Conservation (phyloP, 2,888 invertebrate species). For the Tenthredo livida region DNA sequence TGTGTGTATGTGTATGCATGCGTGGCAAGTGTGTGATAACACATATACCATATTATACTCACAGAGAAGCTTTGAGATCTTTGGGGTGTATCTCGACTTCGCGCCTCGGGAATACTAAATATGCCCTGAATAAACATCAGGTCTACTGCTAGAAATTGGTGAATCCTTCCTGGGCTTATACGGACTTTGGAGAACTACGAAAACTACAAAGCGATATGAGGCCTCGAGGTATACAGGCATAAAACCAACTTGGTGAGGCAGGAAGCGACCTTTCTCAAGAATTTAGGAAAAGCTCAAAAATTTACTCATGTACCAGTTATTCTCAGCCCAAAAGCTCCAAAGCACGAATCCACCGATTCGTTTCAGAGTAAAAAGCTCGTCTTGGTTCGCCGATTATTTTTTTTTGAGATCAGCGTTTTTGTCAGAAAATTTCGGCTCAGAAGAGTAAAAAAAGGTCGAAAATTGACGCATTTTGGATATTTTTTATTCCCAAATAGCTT, state of each 20-base stretch:
- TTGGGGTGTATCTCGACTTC: conserved; percentile 31
- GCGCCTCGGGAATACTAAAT: conserved; percentile 52
- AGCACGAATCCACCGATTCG: not conserved
- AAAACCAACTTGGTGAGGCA: not conserved
- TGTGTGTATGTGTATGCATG: not conserved
- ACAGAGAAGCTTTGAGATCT: conserved; percentile 39
- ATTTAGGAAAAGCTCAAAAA: not conserved
- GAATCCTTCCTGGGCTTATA: conserved; percentile 34
- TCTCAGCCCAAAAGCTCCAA: not conserved
- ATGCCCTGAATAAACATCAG: conserved; percentile 48
- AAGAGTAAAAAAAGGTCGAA: not conserved
- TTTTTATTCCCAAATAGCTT: too few species aligned
- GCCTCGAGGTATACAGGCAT: not conserved
- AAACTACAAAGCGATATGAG: not conserved
- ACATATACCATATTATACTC: not conserved
- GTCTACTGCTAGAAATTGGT: conserved; percentile 37
- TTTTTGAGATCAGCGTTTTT: not conserved
- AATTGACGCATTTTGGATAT: too few species aligned
- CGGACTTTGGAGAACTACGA: conserved; percentile 25
- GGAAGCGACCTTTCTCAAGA: not conserved
- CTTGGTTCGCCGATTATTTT: not conserved
- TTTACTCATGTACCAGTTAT: not conserved
- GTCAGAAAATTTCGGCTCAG: not conserved
- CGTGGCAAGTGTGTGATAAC: not conserved
- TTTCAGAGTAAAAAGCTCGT: not conserved